Evolutionary conservation across 2,797 vertebrate genomes (phyloP).

Genomic region (Micropoecilia bifurca): DNA sequence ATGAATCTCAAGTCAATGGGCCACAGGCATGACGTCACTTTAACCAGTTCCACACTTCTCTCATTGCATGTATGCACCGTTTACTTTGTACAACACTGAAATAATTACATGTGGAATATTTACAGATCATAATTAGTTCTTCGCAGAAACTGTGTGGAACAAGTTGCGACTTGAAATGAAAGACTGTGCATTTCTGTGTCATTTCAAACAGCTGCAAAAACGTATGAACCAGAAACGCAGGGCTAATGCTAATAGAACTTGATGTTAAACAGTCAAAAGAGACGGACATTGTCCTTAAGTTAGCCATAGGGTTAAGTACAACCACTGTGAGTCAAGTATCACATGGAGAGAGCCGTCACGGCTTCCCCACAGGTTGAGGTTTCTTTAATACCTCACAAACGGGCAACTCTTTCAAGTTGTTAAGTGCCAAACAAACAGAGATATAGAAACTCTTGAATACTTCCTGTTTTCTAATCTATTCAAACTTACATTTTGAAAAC

Average conservation of each 20-base stretch:
- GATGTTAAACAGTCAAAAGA: not conserved
- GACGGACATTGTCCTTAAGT: not conserved
- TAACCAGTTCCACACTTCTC: not conserved
- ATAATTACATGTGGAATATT: not conserved
- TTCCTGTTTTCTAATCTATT: not conserved
- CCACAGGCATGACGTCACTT: not conserved
- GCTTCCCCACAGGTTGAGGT: not conserved
- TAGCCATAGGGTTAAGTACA: not conserved
- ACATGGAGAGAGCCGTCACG: not conserved
- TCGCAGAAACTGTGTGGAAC: not conserved
- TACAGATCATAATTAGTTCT: not conserved
- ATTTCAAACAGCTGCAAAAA: not conserved
- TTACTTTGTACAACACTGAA: not conserved
- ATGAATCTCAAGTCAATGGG: not conserved
- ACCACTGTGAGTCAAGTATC: not conserved
- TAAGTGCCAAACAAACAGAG: not conserved
- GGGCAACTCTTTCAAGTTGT: not conserved
- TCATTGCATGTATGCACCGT: not conserved
- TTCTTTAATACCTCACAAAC: not conserved
- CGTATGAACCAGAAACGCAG: not conserved
- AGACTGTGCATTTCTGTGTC: not conserved
- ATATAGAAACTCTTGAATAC: not conserved
- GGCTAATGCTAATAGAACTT: not conserved
- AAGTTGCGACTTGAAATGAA: not conserved
- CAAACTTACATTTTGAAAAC: not conserved